A percentile compares a stretch with the other conserved stretches of the same genome.
Conservation (phyloP, 2,888 invertebrate species). For the Tetragnatha montana region DNA sequence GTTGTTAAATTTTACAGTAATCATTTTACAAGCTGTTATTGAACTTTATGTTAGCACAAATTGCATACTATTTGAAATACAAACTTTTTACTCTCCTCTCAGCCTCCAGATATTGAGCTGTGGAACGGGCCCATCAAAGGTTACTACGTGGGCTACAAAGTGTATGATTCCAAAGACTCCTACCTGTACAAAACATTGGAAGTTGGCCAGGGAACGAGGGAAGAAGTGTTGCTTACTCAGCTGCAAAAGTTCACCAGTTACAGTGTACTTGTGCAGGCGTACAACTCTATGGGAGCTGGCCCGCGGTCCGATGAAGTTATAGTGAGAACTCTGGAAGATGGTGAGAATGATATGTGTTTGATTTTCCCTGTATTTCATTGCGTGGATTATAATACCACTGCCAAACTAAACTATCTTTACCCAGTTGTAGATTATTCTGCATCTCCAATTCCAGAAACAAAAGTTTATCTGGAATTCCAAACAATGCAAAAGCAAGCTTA, state of each 20-base stretch:
- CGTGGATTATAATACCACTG: no score
- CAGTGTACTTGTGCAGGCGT: conserved; percentile 76
- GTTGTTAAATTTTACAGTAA: no score
- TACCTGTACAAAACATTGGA: conserved; percentile 75
- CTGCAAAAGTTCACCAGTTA: conserved; percentile 77
- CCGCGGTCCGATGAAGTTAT: conserved; percentile 75
- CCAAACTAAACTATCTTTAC: no score
- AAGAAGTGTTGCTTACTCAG: conserved; percentile 73
- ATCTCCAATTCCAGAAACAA: no score
- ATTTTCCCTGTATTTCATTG: background rate
- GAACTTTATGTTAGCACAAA: no score
- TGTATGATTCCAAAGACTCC: conserved; percentile 75
- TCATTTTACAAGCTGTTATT: no score
- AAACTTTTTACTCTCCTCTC: background rate
- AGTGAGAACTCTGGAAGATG: conserved; percentile 75
- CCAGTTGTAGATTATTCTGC: no score
- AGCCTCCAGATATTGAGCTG: conserved; percentile 81
- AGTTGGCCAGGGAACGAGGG: conserved; percentile 65
- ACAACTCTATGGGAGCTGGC: conserved; percentile 76
- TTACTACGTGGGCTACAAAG: conserved; percentile 74
- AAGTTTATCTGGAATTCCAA: no score
- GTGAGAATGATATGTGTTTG: conserved; percentile 8
- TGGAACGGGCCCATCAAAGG: conserved; percentile 73
- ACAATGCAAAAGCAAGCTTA: no score
- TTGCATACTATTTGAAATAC: no score